Evolutionary conservation across 2,113 vertebrate genomes (phyloP), one percentile per base, ranked within the genome.

Genomic region (Xiphophorus maculatus): DNA sequence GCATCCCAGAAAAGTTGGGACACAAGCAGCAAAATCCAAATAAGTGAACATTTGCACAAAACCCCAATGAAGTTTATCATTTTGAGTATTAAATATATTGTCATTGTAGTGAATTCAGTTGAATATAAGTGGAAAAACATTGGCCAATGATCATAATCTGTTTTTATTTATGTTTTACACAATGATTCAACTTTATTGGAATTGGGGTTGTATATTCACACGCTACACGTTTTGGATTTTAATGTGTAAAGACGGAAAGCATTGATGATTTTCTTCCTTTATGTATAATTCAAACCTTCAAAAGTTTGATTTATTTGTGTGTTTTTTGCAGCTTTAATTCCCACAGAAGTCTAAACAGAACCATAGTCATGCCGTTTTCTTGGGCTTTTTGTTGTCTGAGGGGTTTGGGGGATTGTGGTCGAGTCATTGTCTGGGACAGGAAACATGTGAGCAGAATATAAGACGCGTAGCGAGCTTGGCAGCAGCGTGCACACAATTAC

Each of bases 391-490:
- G 0, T 22, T 54, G 48, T 54, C 19, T 54, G 2, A 54, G 51
- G 77, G 40, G 74, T 15, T 48, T 5, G 58, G 60, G 67, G 78
- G 35, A 2, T 66, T 76, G 73, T 67, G 83, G 66, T 76, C 64
- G 63, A 64, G 68, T 79, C 69, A 75, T 83, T 71, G 79, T 83
- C 86, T 77, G 74, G 76, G 81, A 76, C 77, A 84, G 88, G 82
- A 86, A 86, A 84, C 87, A 80, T 87, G 85, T 84, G 79, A 87
- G 72, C 75, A 81, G 79, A 86, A 87, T 84, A 72, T 77, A 73
- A 71, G 83, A 82, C 80, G 54, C 11, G 63, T 74, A 10, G 73
- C 87, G 83, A 64, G 80, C 71, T 82, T 90, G 87, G 84, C 85
- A 84, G 30, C 66, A 27, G 27, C 51, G 28, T 33, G n/a, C 35